phyloP scores from a whole-genome alignment of 37 sponge, comb jelly and placozoan genomes.

The Spongilla lacustris region DNA sequence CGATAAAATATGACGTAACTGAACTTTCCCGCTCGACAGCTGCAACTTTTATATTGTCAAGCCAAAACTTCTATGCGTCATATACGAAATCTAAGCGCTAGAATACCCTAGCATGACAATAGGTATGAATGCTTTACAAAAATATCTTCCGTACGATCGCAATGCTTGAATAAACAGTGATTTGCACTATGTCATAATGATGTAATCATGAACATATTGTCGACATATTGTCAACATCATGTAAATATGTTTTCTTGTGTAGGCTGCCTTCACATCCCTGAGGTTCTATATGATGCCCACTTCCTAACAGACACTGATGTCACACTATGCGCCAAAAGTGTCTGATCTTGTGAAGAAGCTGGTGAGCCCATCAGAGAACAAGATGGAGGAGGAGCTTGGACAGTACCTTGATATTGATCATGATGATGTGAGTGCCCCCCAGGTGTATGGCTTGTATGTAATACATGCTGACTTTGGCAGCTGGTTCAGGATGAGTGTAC shows the following conservation, averaged over 20 bases:
- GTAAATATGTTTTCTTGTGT: neutral
- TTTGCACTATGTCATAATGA: no score
- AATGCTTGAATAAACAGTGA: no score
- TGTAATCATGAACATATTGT: no score
- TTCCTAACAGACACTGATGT: conserved; percentile 66
- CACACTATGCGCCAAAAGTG: conserved; percentile 83
- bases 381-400: conserved; percentile 56
- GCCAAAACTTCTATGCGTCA: no score
- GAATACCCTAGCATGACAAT: no score
- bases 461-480: neutral
- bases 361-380: conserved; percentile 45
- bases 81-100: no score
- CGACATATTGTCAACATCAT: no score
- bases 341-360: conserved; percentile 53
- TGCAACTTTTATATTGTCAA: no score
- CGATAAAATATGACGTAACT: no score
- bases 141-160: no score
- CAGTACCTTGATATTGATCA: conserved; percentile 47
- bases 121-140: no score
- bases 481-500: conserved; percentile 6
- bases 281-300: neutral
- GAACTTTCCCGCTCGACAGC: no score
- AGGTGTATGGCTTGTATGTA: neutral
- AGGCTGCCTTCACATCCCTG: neutral
- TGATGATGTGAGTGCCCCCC: conserved; percentile 25